phyloP scores from a whole-genome alignment of 2,888 invertebrate genomes.

The Acrocyrtus sp. region DNA sequence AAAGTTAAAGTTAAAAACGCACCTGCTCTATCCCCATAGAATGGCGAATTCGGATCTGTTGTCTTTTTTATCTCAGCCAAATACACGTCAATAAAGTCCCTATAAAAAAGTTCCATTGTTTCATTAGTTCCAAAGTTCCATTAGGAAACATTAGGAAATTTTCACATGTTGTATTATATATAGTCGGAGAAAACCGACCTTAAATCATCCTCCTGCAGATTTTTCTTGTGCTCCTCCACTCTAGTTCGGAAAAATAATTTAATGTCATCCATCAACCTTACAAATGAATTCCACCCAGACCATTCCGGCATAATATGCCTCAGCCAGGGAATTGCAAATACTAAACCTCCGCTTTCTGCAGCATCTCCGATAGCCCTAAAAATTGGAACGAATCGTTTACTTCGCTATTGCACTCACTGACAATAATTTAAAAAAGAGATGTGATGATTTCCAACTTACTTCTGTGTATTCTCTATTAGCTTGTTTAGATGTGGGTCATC shows the following conservation, averaged over 20 bases:
- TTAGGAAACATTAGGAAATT: too few relatives aligned
- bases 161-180: too few relatives aligned
- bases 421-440: too few relatives aligned
- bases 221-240: conserved; percentile 21
- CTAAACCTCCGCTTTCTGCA: background rate
- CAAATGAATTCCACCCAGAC: conserved; percentile 16
- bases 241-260: too few relatives aligned
- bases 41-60: conserved; percentile 5
- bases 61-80: conserved; percentile 32
- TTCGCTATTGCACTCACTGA: too few relatives aligned
- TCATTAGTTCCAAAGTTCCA: too few relatives aligned
- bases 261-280: conserved; percentile 5
- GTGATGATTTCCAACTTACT: too few relatives aligned
- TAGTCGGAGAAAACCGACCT: too few relatives aligned
- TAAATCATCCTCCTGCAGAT: background rate
- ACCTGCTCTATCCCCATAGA: conserved; percentile 20
- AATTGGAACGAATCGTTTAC: too few relatives aligned
- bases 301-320: conserved; percentile 17
- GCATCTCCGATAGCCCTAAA: background rate
- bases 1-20: too few relatives aligned
- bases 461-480: conserved; percentile 8
- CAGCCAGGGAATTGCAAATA: conserved; percentile 36
- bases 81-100: conserved; percentile 38
- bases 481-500: conserved; percentile 4
- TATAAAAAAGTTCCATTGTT: too few relatives aligned